phyloP scores from a whole-genome alignment of 2,888 invertebrate genomes.

The Drosophila colorata region DNA sequence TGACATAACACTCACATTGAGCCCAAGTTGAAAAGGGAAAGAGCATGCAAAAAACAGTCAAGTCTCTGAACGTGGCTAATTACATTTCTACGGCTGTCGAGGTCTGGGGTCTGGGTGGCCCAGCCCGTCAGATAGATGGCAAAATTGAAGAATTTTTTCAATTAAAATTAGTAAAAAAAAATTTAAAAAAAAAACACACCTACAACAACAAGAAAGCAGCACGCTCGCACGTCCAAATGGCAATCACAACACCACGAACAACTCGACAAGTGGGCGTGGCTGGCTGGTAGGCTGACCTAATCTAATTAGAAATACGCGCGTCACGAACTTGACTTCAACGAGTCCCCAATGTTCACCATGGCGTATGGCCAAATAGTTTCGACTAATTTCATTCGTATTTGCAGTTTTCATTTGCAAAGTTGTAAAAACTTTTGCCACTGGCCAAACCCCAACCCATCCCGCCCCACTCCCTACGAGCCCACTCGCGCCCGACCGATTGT shows the following conservation, averaged over 20 bases:
- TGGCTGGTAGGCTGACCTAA: conserved; percentile 53
- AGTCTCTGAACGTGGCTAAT: conserved; percentile 57
- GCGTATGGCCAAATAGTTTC: conserved; percentile 69
- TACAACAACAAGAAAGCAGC: conserved; percentile 23
- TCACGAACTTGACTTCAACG: conserved; percentile 76
- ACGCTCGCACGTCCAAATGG: conserved; percentile 57
- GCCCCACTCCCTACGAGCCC: neutral
- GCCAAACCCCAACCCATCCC: neutral
- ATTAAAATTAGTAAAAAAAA: conserved; percentile 68
- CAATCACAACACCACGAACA: conserved; percentile 58
- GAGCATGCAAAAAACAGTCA: neutral
- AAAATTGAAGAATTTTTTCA: conserved; percentile 80
- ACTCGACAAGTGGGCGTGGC: conserved; percentile 42
- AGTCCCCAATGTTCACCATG: conserved; percentile 36
- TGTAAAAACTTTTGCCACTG: conserved; percentile 46
- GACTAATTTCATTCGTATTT: conserved; percentile 76
- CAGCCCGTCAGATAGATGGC: conserved; percentile 67
- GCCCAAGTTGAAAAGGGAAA: neutral
- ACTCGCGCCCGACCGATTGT: neutral
- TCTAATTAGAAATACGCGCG: conserved; percentile 80
- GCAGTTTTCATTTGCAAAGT: conserved; percentile 69
- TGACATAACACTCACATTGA: conserved; percentile 54
- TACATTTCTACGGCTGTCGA: conserved; percentile 73
- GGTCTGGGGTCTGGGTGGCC: neutral
- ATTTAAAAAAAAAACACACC: conserved; percentile 24